Evolutionary conservation across 1,140 invertebrate genomes (phyloP).

Genomic region (Xylocopa sonorina): DNA sequence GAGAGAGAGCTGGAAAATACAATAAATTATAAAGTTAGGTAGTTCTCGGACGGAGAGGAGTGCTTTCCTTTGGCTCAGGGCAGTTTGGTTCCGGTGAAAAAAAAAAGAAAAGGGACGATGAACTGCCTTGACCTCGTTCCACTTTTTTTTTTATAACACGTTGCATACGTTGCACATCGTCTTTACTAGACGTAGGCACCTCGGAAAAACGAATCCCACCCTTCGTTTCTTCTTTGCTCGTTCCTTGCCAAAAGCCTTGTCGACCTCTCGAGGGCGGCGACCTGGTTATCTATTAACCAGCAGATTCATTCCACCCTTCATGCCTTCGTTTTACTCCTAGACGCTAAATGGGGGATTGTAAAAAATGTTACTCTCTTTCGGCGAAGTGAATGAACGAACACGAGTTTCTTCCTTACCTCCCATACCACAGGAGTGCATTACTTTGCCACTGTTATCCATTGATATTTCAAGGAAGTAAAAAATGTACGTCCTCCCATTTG

Average conservation of each 20-base stretch:
- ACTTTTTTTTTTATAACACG: constrained; percentile 52
- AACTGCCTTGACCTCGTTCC: constrained; percentile 54
- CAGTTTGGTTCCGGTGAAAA: constrained; percentile 38
- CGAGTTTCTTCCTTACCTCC: neutral
- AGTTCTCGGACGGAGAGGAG: neutral
- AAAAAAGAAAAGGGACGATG: constrained; percentile 42
- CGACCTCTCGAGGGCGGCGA: constrained; percentile 50
- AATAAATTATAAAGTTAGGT: constrained; percentile 10
- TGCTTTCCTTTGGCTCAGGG: constrained; percentile 19
- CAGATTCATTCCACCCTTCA: constrained; percentile 51
- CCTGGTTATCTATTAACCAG: constrained; percentile 60
- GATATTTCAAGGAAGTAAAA: neutral
- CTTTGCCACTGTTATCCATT: neutral
- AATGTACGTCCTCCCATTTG: neutral
- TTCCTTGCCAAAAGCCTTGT: constrained; percentile 38
- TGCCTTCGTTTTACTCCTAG: constrained; percentile 13
- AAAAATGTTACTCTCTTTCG: neutral
- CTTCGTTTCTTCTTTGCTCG: constrained; percentile 29
- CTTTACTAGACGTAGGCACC: constrained; percentile 40
- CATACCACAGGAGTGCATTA: neutral
- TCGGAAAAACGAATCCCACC: constrained; percentile 9
- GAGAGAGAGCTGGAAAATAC: neutral
- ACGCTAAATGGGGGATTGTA: neutral
- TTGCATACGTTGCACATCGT: constrained; percentile 45
- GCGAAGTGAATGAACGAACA: constrained; percentile 6